A percentile compares a stretch with the other conserved stretches of the same genome.
These are phyloP conservation scores for Trinectes maculatus DNA, from an alignment of 2,113 vertebrate species.

Conservation along the genomic window DNA sequence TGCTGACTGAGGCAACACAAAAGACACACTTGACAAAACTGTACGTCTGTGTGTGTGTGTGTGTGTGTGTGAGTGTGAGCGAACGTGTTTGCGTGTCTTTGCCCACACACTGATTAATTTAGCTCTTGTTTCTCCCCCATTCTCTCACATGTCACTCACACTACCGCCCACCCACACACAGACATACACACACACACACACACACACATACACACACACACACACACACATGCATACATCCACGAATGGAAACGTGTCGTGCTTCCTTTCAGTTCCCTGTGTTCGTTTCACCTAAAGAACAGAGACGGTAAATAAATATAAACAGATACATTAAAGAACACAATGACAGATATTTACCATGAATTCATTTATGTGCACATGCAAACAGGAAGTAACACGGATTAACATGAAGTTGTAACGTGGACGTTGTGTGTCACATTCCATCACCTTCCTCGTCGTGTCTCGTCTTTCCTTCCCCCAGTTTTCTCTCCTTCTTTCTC, in stretches of 20 bases:
- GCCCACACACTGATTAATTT: slow-evolving; percentile 37
- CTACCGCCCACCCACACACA: neutral
- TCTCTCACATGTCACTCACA: slow-evolving; percentile 21
- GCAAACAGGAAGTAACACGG: too few species aligned
- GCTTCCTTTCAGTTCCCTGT: too few species aligned
- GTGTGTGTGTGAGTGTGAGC: slow-evolving; percentile 5
- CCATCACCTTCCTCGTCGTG: slow-evolving; percentile 1
- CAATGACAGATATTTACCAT: too few species aligned
- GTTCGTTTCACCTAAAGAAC: too few species aligned
- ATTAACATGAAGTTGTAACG: too few species aligned
- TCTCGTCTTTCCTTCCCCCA: neutral
- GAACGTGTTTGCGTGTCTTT: neutral
- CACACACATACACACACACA: too few species aligned
- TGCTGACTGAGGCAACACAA: slow-evolving; percentile 1
- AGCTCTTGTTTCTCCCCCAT: slow-evolving; percentile 23
- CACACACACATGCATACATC: too few species aligned
- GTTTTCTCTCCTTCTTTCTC: neutral
- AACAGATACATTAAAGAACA: too few species aligned
- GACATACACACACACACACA: slow-evolving; percentile 1
- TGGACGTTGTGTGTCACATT: too few species aligned
- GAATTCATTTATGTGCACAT: too few species aligned
- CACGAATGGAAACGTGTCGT: too few species aligned
- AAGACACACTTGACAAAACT: neutral
- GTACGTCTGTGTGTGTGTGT: neutral
- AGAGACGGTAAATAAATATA: too few species aligned